A percentile compares a stretch with the other conserved stretches of the same genome.
phyloP scores from a whole-genome alignment of 2,888 invertebrate genomes.

The Cryptophagus acutangulus region DNA sequence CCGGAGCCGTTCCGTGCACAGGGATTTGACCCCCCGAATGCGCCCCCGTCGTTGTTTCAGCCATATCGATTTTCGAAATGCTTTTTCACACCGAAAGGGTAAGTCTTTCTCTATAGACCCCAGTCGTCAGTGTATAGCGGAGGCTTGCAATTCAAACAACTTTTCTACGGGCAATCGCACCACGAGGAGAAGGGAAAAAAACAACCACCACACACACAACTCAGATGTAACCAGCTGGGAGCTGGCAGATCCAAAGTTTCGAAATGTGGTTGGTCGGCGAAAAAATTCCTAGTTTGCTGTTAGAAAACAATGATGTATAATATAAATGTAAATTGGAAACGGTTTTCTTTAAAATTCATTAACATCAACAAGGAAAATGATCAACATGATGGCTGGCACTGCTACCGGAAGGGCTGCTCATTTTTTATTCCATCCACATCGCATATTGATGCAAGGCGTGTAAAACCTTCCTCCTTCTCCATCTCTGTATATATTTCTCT shows the following conservation, averaged over 20 bases:
- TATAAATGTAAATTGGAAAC: no score
- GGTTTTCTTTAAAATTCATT: constrained; percentile 28
- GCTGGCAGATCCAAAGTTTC: no score
- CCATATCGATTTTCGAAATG: constrained; percentile 26
- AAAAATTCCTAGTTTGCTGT: no score
- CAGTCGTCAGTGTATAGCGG: not conserved
- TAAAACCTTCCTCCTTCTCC: not conserved
- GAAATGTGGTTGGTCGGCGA: no score
- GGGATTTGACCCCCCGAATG: constrained; percentile 25
- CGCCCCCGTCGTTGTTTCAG: constrained; percentile 18
- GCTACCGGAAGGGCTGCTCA: constrained; percentile 31
- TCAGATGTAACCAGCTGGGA: no score
- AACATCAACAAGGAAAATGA: constrained; percentile 26
- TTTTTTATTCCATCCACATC: constrained; percentile 30
- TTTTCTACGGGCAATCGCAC: not conserved
- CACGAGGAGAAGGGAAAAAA: not conserved
- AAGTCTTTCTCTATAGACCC: constrained; percentile 16
- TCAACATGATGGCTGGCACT: constrained; percentile 24
- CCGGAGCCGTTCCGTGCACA: constrained; percentile 26
- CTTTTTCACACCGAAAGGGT: constrained; percentile 22
- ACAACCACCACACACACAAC: no score
- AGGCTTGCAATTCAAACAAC: no score
- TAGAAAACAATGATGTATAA: no score
- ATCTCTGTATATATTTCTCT: constrained; percentile 3
- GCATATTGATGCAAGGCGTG: constrained; percentile 27